A percentile compares a stretch with the other conserved stretches of the same genome.
Conservation (phyloP, 2,797 vertebrate species). For the Mus spretus region DNA sequence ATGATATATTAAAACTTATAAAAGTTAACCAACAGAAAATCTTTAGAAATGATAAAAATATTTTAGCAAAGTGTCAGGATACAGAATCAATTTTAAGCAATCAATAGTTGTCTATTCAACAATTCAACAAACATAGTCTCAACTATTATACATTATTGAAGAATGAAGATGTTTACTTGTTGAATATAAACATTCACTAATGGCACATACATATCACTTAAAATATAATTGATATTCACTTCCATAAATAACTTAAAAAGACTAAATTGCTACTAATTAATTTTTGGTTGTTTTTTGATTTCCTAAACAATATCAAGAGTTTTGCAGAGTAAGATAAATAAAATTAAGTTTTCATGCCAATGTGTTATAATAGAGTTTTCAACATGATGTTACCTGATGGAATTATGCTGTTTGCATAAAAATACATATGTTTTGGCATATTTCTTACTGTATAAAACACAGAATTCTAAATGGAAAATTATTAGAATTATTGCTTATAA, state of each 20-base stretch:
- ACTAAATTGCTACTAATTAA: background rate
- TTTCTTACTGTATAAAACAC: background rate
- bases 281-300: background rate
- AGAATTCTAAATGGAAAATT: background rate
- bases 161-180: background rate
- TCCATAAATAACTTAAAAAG: background rate
- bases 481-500: background rate
- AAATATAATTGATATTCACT: background rate
- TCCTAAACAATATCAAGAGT: background rate
- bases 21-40: background rate
- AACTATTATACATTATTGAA: background rate
- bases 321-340: background rate
- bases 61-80: background rate
- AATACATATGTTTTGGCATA: background rate
- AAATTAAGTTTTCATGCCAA: background rate
- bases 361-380: background rate
- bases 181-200: background rate
- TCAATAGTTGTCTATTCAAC: background rate
- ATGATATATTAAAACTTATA: background rate
- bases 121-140: background rate
- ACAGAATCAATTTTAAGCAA: background rate
- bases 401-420: background rate
- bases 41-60: background rate
- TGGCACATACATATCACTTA: background rate
- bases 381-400: background rate